Percentiles rank a stretch among this genome's conserved stretches.
Conservation (phyloP, 2,888 invertebrate genomes). For the Andricus curvator region DNA sequence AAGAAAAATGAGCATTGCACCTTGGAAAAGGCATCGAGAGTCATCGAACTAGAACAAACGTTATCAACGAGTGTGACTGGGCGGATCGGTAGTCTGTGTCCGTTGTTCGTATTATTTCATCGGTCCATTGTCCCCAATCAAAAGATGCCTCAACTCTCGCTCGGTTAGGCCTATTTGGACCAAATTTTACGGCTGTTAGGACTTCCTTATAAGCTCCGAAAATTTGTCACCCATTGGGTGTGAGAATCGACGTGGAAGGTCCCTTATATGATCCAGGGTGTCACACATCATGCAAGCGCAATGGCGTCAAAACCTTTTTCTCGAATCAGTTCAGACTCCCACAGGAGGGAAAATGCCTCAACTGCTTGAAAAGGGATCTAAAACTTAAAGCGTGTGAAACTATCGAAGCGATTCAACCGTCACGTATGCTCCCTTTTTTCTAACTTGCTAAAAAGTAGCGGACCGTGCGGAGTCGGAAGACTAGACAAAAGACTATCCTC, state of each 20-base stretch:
- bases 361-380: not conserved
- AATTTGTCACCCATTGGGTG: slow-evolving; percentile 17
- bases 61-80: slow-evolving; percentile 46
- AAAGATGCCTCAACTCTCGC: slow-evolving; percentile 32
- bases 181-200: slow-evolving; percentile 51
- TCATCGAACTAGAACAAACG: slow-evolving; percentile 33
- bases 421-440: not conserved
- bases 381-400: slow-evolving; percentile 1
- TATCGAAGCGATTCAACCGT: slow-evolving; percentile 5
- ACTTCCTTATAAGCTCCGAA: not conserved
- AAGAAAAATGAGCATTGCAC: slow-evolving; percentile 1
- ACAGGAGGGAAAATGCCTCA: too few relatives aligned
- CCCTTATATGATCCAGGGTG: not conserved
- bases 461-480: slow-evolving; percentile 9
- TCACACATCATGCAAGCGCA: not conserved
- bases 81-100: slow-evolving; percentile 45
- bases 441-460: slow-evolving; percentile 4
- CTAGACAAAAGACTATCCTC: slow-evolving; percentile 13
- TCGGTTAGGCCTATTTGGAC: slow-evolving; percentile 44
- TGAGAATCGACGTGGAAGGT: slow-evolving; percentile 20
- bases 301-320: not conserved
- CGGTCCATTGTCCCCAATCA: slow-evolving; percentile 11
- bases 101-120: slow-evolving; percentile 48
- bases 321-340: too few relatives aligned
- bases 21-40: slow-evolving; percentile 8